phyloP scores from a whole-genome alignment of 2,797 vertebrate species.

The Pseudomugil gertrudae region DNA sequence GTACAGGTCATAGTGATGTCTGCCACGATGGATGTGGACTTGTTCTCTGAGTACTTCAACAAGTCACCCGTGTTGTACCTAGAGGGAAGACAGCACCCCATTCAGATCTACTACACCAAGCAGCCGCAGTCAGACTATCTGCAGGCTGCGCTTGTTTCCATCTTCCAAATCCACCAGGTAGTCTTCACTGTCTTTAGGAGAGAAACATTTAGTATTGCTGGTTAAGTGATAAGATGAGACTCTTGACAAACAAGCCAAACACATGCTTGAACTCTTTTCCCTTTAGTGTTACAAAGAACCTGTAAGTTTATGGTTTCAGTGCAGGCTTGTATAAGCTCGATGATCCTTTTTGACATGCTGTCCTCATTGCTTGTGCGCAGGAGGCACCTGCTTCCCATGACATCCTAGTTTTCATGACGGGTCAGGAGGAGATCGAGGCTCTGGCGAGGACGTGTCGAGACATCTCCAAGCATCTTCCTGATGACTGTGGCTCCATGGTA shows the following conservation, averaged over 20 bases:
- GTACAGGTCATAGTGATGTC: conserved; percentile 93
- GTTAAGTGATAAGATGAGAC: background rate
- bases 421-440: conserved; percentile 98
- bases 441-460: conserved; percentile 94
- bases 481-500: conserved; percentile 84
- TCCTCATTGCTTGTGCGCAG: conserved; percentile 68
- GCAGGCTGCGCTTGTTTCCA: conserved; percentile 91
- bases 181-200: background rate
- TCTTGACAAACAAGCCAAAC: background rate
- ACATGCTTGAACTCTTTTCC: background rate
- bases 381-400: conserved; percentile 90
- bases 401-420: conserved; percentile 96
- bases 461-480: conserved; percentile 91
- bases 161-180: conserved; percentile 99
- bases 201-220: background rate
- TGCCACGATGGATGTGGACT: conserved; percentile 97
- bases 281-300: background rate
- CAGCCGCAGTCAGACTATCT: conserved; percentile 93
- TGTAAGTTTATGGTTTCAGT: background rate
- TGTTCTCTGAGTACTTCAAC: conserved; percentile 95
- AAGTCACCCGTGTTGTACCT: conserved; percentile 95
- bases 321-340: background rate
- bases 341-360: conserved; percentile 16
- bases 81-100: conserved; percentile 95
- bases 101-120: conserved; percentile 95